Evolutionary conservation across 2,888 invertebrate genomes (phyloP).

Genomic region (Agelastica alni): DNA sequence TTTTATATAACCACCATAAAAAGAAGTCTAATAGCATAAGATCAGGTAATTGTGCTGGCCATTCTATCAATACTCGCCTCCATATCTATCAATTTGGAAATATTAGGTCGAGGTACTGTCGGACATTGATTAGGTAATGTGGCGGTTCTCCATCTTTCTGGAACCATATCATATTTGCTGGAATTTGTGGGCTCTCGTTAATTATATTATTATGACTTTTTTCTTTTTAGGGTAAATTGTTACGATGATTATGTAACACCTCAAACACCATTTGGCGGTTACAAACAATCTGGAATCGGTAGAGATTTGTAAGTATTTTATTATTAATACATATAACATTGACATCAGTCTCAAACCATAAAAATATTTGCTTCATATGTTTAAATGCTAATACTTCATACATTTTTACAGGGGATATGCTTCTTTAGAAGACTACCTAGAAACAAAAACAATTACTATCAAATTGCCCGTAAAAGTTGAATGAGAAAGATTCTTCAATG

Average conservation of each 20-base stretch:
- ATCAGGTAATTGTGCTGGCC: no score
- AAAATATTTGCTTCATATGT: not conserved
- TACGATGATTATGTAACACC: slow-evolving; percentile 71
- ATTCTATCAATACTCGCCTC: no score
- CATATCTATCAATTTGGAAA: no score
- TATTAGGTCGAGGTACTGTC: no score
- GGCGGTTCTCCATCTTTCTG: no score
- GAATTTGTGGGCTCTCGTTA: no score
- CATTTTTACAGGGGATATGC: slow-evolving; percentile 84
- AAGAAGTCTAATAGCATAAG: no score
- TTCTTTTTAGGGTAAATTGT: slow-evolving; percentile 69
- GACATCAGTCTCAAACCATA: not conserved
- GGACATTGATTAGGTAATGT: no score
- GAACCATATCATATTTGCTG: no score
- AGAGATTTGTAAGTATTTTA: slow-evolving; percentile 68
- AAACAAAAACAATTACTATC: slow-evolving; percentile 77
- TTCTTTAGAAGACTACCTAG: slow-evolving; percentile 76
- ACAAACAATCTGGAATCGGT: slow-evolving; percentile 84
- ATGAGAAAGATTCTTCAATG: no score
- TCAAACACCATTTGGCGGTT: slow-evolving; percentile 89
- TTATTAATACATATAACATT: slow-evolving; percentile 6
- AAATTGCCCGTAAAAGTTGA: slow-evolving; percentile 46
- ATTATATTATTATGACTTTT: slow-evolving; percentile 14
- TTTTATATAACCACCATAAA: no score
- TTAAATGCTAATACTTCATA: no score